These are phyloP conservation scores for Stenoptilia bipunctidactyla DNA, from an alignment of 2,888 invertebrate genomes.

Conservation along the genomic window DNA sequence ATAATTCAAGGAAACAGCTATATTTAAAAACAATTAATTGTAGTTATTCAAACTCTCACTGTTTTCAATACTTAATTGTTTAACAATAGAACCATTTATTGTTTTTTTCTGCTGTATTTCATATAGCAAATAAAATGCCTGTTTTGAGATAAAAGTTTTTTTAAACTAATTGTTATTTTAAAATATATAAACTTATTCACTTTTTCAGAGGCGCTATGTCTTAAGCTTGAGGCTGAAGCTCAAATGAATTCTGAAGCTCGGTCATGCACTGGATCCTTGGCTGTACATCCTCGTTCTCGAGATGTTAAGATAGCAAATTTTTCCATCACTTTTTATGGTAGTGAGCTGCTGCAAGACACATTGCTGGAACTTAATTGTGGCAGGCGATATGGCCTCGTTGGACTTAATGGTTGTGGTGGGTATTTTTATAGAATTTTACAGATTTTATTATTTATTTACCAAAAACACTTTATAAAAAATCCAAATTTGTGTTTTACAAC, in stretches of 20 bases:
- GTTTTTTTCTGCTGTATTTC: too few relatives aligned
- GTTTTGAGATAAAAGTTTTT: too few relatives aligned
- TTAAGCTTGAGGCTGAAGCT: conserved; percentile 90
- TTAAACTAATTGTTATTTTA: too few relatives aligned
- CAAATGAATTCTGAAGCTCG: conserved; percentile 93
- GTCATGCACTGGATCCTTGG: conserved; percentile 94
- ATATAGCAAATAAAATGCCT: too few relatives aligned
- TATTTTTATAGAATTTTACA: neutral
- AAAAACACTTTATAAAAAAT: conserved; percentile 98
- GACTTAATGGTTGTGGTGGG: conserved; percentile 96
- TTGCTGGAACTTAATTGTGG: conserved; percentile 97
- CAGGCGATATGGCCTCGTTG: conserved; percentile 95
- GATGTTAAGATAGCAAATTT: conserved; percentile 97
- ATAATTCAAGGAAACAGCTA: too few relatives aligned
- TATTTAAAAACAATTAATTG: too few relatives aligned
- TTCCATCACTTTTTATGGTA: conserved; percentile 98
- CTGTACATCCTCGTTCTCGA: conserved; percentile 94
- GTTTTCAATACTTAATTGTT: too few relatives aligned
- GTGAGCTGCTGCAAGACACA: conserved; percentile 95
- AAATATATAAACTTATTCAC: too few relatives aligned
- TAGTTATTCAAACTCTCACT: too few relatives aligned
- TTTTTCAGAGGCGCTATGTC: conserved; percentile 83
- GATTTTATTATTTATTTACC: conserved; percentile 24
- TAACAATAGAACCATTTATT: too few relatives aligned
- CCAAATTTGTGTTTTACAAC: too few relatives aligned